These are phyloP conservation scores for Ormyrus nitidulus DNA, from an alignment of 2,888 invertebrate genomes.

Conservation along the genomic window DNA sequence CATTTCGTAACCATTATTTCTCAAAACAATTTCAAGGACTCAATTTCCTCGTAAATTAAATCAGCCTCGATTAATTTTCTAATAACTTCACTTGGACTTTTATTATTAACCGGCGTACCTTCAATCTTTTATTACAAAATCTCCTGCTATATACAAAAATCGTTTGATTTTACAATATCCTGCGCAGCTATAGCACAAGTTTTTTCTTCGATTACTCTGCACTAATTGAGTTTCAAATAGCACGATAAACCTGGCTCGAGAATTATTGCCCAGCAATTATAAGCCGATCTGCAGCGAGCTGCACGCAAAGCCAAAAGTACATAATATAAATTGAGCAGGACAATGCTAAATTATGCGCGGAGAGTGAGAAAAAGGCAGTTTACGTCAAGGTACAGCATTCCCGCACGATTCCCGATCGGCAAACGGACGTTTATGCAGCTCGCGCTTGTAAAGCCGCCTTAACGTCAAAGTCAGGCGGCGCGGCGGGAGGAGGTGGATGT, in stretches of 20 bases:
- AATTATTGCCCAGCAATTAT: too few relatives aligned
- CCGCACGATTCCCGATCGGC: not conserved
- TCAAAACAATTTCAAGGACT: too few relatives aligned
- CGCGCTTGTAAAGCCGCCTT: constrained; percentile 14
- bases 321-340: too few relatives aligned
- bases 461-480: constrained; percentile 2
- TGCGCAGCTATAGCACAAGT: not conserved
- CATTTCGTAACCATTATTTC: too few relatives aligned
- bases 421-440: not conserved
- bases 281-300: too few relatives aligned
- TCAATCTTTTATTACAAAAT: constrained; percentile 11
- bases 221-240: too few relatives aligned
- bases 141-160: not conserved
- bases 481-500: constrained; percentile 18
- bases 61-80: constrained; percentile 23
- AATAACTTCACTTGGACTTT: not conserved
- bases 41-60: too few relatives aligned
- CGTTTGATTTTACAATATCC: constrained; percentile 33
- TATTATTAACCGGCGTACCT: constrained; percentile 20
- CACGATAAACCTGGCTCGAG: too few relatives aligned
- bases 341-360: too few relatives aligned
- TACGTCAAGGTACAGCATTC: constrained; percentile 31
- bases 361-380: not conserved
- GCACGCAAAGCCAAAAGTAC: too few relatives aligned
- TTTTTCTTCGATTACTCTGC: too few relatives aligned